A percentile compares a stretch with the other conserved stretches of the same genome.
phyloP scores from a whole-genome alignment of 2,888 invertebrate species.

The Watsonalla cultraria region DNA sequence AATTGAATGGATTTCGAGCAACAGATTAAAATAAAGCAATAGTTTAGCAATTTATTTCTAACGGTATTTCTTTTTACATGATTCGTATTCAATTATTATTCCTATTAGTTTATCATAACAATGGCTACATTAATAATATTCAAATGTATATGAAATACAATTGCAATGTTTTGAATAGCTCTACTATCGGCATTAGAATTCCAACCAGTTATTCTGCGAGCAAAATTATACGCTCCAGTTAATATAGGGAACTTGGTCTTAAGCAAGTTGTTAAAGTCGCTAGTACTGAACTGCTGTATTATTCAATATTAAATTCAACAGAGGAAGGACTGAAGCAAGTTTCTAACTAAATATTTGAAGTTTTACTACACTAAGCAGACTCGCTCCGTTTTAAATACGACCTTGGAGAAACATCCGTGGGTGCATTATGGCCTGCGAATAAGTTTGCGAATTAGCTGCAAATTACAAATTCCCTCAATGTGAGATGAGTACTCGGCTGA shows the following conservation, averaged over 20 bases:
- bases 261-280: conserved; percentile 68
- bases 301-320: conserved; percentile 75
- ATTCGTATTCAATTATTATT: too few relatives aligned
- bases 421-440: conserved; percentile 13
- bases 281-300: conserved; percentile 72
- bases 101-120: too few relatives aligned
- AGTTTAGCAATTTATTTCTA: too few relatives aligned
- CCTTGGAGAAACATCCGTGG: conserved; percentile 26
- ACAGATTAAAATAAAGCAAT: too few relatives aligned
- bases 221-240: conserved; percentile 36
- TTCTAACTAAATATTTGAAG: conserved; percentile 74
- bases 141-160: conserved; percentile 1
- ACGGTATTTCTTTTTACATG: too few relatives aligned
- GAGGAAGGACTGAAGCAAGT: conserved; percentile 64
- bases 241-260: conserved; percentile 61
- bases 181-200: conserved; percentile 28
- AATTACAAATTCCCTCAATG: conserved; percentile 1
- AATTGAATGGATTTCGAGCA: too few relatives aligned
- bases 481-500: neutral
- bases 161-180: conserved; percentile 10
- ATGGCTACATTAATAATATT: too few relatives aligned
- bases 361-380: conserved; percentile 51
- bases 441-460: conserved; percentile 1
- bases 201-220: conserved; percentile 23
- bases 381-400: conserved; percentile 32